These are phyloP conservation scores for Zapus hudsonius DNA, from an alignment of 2,113 vertebrate species.

Conservation along the genomic window DNA sequence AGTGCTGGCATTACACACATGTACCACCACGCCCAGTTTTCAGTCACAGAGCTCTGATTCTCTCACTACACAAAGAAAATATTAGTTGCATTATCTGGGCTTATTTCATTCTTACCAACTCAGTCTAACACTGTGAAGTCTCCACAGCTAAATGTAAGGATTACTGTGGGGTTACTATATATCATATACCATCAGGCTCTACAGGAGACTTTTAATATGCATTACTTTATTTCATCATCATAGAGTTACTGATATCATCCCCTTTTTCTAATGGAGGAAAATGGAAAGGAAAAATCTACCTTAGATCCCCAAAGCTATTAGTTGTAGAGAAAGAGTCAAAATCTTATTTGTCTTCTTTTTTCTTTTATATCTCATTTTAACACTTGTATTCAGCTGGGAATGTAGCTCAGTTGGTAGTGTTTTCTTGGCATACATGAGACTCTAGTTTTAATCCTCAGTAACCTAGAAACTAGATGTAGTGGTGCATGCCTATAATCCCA, in stretches of 20 bases:
- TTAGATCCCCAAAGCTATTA: background rate
- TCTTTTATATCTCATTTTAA: background rate
- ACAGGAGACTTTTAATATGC: background rate
- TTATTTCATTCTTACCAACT: slow-evolving; percentile 22
- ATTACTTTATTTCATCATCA: background rate
- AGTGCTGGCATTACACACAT: background rate
- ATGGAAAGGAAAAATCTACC: slow-evolving; percentile 15
- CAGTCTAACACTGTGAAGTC: background rate
- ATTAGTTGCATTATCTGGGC: background rate
- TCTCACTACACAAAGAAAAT: background rate
- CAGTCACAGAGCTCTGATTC: background rate
- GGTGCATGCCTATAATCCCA: background rate
- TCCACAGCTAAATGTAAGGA: background rate
- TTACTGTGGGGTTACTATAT: background rate
- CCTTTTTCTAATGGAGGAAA: slow-evolving; percentile 16
- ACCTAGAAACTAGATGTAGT: background rate
- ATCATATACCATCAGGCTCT: background rate
- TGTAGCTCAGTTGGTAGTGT: background rate
- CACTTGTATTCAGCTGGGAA: background rate
- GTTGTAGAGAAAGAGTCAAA: background rate
- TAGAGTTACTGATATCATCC: background rate
- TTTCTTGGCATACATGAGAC: background rate
- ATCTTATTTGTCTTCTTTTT: background rate
- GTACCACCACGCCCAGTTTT: background rate
- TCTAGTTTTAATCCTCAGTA: background rate